These are phyloP conservation scores for Pteronura brasiliensis DNA, from an alignment of 2,113 vertebrate species.

Conservation along the genomic window DNA sequence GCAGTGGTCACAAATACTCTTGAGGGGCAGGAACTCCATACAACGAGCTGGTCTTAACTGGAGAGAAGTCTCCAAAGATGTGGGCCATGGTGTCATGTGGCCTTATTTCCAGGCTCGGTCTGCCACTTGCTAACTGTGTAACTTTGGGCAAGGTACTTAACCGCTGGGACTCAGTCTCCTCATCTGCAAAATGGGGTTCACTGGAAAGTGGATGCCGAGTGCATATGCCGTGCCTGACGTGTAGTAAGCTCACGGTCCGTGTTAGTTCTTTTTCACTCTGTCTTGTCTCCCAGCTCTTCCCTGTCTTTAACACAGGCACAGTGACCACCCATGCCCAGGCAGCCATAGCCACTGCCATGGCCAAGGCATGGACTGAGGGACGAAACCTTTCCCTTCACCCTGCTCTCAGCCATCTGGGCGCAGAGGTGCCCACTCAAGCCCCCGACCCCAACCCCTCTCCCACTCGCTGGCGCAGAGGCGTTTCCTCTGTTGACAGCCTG, in stretches of 20 bases:
- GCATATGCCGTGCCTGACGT: rapidly evolving
- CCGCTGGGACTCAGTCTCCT: background rate
- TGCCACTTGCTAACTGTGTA: background rate
- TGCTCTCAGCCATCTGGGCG: background rate
- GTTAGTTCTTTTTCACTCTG: background rate
- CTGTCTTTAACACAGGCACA: background rate
- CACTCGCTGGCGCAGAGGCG: background rate
- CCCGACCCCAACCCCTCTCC: background rate
- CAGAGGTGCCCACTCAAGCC: background rate
- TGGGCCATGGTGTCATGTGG: rapidly evolving
- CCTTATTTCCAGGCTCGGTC: background rate
- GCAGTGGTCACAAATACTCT: background rate
- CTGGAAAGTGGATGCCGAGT: background rate
- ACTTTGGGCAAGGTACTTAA: background rate
- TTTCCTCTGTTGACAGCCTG: constrained; percentile 68
- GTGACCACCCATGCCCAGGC: background rate
- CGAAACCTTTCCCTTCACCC: no score
- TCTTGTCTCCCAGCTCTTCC: background rate
- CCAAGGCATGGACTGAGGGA: background rate
- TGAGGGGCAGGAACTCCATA: no score
- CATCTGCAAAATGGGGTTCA: background rate
- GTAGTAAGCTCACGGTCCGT: rapidly evolving
- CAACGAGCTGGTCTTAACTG: background rate
- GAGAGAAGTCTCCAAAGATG: background rate
- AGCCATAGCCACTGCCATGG: background rate